Conservation (phyloP, 2,888 invertebrate genomes). For the Hermaeophaga mercurialis region DNA sequence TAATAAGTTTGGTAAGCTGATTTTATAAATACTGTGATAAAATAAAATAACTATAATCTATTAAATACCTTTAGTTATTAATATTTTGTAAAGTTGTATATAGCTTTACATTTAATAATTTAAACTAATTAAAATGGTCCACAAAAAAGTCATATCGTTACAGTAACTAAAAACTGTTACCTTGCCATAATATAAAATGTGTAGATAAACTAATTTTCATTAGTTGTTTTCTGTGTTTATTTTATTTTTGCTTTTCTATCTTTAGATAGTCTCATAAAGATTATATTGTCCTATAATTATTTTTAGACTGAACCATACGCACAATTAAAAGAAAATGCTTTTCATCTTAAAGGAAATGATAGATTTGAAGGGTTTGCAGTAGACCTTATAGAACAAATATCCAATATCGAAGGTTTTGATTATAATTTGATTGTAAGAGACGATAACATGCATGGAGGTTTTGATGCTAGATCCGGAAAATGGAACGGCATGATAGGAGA, state of each 20-base stretch:
- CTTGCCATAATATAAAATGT: too few relatives aligned
- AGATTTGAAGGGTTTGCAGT: constrained; percentile 67
- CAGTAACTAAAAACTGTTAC: too few relatives aligned
- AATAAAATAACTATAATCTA: too few relatives aligned
- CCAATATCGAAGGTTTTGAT: constrained; percentile 62
- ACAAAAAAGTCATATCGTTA: too few relatives aligned
- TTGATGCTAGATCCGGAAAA: constrained; percentile 57
- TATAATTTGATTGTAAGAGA: constrained; percentile 60
- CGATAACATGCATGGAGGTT: constrained; percentile 51
- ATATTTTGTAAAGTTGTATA: too few relatives aligned
- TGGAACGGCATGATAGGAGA: constrained; percentile 78
- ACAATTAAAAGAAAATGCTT: constrained; percentile 61
- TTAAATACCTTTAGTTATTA: too few relatives aligned
- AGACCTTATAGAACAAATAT: constrained; percentile 66
- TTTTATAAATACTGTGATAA: too few relatives aligned
- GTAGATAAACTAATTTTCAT: too few relatives aligned
- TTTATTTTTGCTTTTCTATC: not conserved
- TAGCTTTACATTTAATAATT: too few relatives aligned
- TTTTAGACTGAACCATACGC: constrained; percentile 68
- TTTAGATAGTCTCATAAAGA: not conserved
- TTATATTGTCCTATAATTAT: not conserved
- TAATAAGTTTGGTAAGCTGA: constrained; percentile 58
- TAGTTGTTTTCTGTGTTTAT: not conserved
- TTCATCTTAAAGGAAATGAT: constrained; percentile 60
- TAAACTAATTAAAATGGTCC: too few relatives aligned